These are phyloP conservation scores for Tenodera sinensis DNA, from an alignment of 2,888 invertebrate genomes.

Conservation along the genomic window DNA sequence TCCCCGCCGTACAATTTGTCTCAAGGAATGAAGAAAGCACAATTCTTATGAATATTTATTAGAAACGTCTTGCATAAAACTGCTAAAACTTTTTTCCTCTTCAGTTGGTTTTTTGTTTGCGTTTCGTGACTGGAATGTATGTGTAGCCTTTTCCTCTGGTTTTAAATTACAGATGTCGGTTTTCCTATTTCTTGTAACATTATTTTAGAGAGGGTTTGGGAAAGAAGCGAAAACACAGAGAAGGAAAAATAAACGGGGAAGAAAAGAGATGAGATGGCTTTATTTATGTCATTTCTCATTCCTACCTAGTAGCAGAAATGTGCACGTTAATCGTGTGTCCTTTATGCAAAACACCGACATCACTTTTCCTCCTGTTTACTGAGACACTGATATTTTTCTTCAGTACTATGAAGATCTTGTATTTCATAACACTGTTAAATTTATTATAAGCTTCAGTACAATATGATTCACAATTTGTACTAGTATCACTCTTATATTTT, in stretches of 20 bases:
- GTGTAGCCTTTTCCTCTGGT: neutral
- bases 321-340: neutral
- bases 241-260: neutral
- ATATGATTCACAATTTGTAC: too few relatives aligned
- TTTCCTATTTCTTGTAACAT: neutral
- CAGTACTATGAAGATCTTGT: too few relatives aligned
- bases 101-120: slow-evolving; percentile 5
- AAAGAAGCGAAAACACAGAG: neutral
- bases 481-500: too few relatives aligned
- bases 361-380: too few relatives aligned
- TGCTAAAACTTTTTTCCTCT: slow-evolving; percentile 1
- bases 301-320: neutral
- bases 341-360: neutral
- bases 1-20: neutral
- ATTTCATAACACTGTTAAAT: too few relatives aligned
- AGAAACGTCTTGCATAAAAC: slow-evolving; percentile 22
- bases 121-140: slow-evolving; percentile 20
- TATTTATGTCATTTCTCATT: neutral
- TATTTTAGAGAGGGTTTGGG: neutral
- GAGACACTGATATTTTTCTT: too few relatives aligned
- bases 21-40: slow-evolving; percentile 7
- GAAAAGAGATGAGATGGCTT: neutral
- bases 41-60: slow-evolving; percentile 27
- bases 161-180: slow-evolving; percentile 19
- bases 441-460: too few relatives aligned